Conservation (phyloP, 2,888 invertebrate genomes). For the Pseudococcus viburni region DNA sequence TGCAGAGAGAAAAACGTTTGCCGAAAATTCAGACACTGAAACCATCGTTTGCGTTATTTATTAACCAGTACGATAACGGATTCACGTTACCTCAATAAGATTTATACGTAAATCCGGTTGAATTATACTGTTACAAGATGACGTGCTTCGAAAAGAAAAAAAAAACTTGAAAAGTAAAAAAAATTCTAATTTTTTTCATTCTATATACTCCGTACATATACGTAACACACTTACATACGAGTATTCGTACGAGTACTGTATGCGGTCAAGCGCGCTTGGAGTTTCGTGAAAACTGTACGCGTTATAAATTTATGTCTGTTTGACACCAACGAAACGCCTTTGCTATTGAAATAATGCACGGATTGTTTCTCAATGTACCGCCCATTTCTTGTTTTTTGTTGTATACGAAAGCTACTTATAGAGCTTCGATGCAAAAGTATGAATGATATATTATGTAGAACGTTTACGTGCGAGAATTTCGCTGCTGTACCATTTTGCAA, state of each 20-base stretch:
- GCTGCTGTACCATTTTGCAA: slow-evolving; percentile 14
- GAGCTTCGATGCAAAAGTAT: slow-evolving; percentile 25
- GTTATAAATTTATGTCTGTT: slow-evolving; percentile 64
- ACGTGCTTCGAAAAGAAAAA: slow-evolving; percentile 40
- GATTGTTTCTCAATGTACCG: slow-evolving; percentile 60
- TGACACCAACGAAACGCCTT: slow-evolving; percentile 60
- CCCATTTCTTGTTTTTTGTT: slow-evolving; percentile 61
- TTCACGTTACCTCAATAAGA: slow-evolving; percentile 31
- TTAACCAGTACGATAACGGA: slow-evolving; percentile 59
- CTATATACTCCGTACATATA: slow-evolving; percentile 1
- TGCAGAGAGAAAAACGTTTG: background rate
- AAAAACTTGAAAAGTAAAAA: slow-evolving; percentile 36
- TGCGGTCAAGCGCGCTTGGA: slow-evolving; percentile 20
- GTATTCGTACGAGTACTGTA: background rate
- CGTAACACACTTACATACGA: slow-evolving; percentile 13
- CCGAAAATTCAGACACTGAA: slow-evolving; percentile 43
- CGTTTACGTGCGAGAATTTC: slow-evolving; percentile 33
- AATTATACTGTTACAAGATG: slow-evolving; percentile 58
- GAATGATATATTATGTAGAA: slow-evolving; percentile 29
- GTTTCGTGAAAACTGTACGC: slow-evolving; percentile 51
- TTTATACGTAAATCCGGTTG: slow-evolving; percentile 57
- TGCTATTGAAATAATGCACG: slow-evolving; percentile 63
- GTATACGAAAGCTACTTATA: slow-evolving; percentile 22
- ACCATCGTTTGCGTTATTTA: slow-evolving; percentile 40
- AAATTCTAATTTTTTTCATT: slow-evolving; percentile 49